Conservation (phyloP, 2,888 invertebrate genomes). For the Seira ritae region DNA sequence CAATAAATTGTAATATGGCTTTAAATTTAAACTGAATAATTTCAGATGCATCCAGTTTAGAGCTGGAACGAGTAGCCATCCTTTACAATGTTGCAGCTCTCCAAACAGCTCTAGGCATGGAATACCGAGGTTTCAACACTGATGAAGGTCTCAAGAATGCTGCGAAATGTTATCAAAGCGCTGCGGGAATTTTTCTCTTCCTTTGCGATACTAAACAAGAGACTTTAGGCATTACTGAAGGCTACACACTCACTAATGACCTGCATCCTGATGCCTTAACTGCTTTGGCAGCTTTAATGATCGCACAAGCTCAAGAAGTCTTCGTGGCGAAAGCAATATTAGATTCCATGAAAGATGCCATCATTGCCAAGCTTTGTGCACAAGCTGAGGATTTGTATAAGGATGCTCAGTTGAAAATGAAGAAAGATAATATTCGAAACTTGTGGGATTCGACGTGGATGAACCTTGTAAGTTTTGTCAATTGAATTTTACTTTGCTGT, state of each 20-base stretch:
- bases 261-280: constrained; percentile 88
- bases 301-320: constrained; percentile 99
- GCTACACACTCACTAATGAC: constrained; percentile 64
- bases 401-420: constrained; percentile 90
- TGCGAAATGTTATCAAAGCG: constrained; percentile 92
- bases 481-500: background rate
- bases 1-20: background rate
- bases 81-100: constrained; percentile 97
- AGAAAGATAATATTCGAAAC: constrained; percentile 86
- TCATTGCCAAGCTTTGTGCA: constrained; percentile 93
- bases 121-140: constrained; percentile 86
- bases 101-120: constrained; percentile 91
- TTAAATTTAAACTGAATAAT: background rate
- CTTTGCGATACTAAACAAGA: constrained; percentile 80
- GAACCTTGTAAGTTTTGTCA: constrained; percentile 80
- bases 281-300: constrained; percentile 91
- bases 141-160: constrained; percentile 96
- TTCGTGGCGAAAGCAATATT: constrained; percentile 95
- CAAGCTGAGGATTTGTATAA: constrained; percentile 96
- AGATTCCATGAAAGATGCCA: constrained; percentile 93
- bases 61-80: constrained; percentile 95
- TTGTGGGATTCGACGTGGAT: constrained; percentile 96
- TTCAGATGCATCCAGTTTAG: constrained; percentile 76
- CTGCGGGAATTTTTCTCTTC: constrained; percentile 91
- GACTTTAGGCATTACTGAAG: constrained; percentile 46